Base-by-base conservation (phyloP, 2,113 vertebrate genomes). In the Mugil cephalus region DNA sequence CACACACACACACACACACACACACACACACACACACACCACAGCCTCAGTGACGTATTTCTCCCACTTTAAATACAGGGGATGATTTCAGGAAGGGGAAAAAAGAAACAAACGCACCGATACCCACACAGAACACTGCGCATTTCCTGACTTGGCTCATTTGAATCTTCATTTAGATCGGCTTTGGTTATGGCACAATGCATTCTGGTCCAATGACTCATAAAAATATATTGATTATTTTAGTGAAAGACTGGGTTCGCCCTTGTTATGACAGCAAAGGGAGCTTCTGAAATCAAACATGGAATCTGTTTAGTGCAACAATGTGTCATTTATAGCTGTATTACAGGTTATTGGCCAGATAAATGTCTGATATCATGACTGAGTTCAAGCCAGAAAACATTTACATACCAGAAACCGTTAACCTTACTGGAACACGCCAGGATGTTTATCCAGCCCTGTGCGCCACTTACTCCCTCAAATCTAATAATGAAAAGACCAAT, bases 21-120 rank as follows among this genome's bases (percentile, higher is more conserved):
- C 68, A 80, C 85, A 5, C 24, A 30, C 24, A 30, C 24, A 30
- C 24, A 30, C 24, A 30, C 5, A 73, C 78, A 56, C 60, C 11
- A 60, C 54, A 63, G 82, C 56, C 68, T 62, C 70, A 39, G 74
- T 86, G 87, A 90, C 79, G 69, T 78, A 67, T 63, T 84, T 46
- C 58, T 63, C 67, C 69, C 43, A 19, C 59, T 79, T 79, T 89
- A 89, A 91, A 84, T 76, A 83, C 75, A 85, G 77, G 55, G 56
- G 34, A 52, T 52, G 65, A 59, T 61, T 82, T 83, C 70, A 74
- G 82, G 69, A 72, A 77, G 18, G 55, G 18, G 64, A 53, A 64
- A 48, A 75, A 66, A 73, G n/a, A 47, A 65, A 70, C 38, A 73
- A 84, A 80, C 0, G 43, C 35, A 40, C 53, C 52, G 21, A 53